phyloP scores from a whole-genome alignment of 2,888 invertebrate genomes.

The Hyposoter didymator region DNA sequence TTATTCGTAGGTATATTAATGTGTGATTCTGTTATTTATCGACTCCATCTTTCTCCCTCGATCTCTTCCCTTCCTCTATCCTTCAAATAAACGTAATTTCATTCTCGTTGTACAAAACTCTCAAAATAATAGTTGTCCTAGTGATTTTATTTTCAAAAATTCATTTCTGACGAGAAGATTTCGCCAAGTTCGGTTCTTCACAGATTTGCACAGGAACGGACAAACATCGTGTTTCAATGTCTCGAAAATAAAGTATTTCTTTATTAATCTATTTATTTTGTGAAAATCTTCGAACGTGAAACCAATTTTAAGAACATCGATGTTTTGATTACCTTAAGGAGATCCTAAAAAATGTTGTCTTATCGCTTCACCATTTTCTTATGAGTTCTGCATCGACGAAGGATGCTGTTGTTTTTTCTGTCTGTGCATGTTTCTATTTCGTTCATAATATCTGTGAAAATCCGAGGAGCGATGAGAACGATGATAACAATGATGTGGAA shows the following conservation, averaged over 20 bases:
- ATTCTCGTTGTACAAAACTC: conserved; percentile 20
- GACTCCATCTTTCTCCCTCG: conserved; percentile 20
- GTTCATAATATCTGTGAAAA: conserved; percentile 38
- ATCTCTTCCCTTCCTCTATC: conserved; percentile 17
- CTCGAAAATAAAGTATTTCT: conserved; percentile 8
- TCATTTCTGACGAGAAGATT: conserved; percentile 38
- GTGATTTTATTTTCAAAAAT: conserved; percentile 8
- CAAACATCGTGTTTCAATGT: background rate
- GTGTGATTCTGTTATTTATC: conserved; percentile 47
- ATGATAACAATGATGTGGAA: conserved; percentile 1
- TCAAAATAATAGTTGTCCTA: conserved; percentile 28
- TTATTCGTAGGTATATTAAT: conserved; percentile 73
- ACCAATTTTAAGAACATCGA: background rate
- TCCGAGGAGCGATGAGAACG: conserved; percentile 46
- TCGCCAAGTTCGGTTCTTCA: conserved; percentile 49
- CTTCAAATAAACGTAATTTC: background rate
- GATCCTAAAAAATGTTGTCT: background rate
- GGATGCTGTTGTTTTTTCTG: background rate
- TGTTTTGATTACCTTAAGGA: background rate
- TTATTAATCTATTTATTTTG: background rate
- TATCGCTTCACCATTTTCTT: background rate
- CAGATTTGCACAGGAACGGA: conserved; percentile 30
- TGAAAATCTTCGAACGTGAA: background rate
- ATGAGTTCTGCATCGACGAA: background rate
- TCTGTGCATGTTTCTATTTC: background rate